Conservation (phyloP, 2,888 invertebrate species). For the Cyrtodaria siliqua region DNA sequence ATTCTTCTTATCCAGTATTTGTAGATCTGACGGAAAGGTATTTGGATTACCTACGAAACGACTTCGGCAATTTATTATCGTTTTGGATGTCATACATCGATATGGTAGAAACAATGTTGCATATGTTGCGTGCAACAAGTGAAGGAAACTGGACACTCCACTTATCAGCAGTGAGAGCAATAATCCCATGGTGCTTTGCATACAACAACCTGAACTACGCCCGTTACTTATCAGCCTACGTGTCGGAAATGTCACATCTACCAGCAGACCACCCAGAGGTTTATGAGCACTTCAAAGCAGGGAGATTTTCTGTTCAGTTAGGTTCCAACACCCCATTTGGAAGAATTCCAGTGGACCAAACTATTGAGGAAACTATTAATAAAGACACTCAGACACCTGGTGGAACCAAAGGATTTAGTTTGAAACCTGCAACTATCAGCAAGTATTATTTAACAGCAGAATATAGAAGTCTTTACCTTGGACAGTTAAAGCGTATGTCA, state of each 20-base stretch:
- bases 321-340: conserved; percentile 56
- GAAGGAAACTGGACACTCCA: conserved; percentile 65
- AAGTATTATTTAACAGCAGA: conserved; percentile 58
- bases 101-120: conserved; percentile 64
- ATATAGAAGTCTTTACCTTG: conserved; percentile 25
- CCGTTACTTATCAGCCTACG: conserved; percentile 56
- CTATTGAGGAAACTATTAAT: conserved; percentile 49
- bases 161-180: conserved; percentile 36
- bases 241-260: conserved; percentile 36
- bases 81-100: conserved; percentile 69
- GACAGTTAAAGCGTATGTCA: conserved; percentile 18
- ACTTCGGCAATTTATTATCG: conserved; percentile 36
- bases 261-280: conserved; percentile 15
- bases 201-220: conserved; percentile 68
- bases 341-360: conserved; percentile 58
- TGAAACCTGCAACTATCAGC: conserved; percentile 47
- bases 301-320: conserved; percentile 56
- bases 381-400: conserved; percentile 61
- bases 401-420: conserved; percentile 52
- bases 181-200: conserved; percentile 69
- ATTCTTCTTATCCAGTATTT: too few species aligned
- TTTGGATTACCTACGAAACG: not conserved
- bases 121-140: conserved; percentile 46
- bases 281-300: conserved; percentile 9
- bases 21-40: not conserved